Evolutionary conservation across 1,140 invertebrate genomes (phyloP), one percentile per base, ranked within the genome.

Genomic region (Eulimnadia texana): DNA sequence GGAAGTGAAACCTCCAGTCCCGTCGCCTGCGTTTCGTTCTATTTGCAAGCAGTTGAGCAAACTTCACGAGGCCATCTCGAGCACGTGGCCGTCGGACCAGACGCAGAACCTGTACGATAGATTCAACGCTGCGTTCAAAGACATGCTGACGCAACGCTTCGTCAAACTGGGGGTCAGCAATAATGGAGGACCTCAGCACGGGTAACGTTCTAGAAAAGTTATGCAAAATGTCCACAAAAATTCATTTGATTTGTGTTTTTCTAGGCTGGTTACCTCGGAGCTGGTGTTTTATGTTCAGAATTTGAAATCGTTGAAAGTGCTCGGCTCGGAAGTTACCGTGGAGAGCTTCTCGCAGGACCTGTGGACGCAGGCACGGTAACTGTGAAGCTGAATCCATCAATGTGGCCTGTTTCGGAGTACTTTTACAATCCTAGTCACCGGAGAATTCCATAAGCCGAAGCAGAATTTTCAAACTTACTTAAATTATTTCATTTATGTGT

Each of bases 171-270:
- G 91, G 70, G 90, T 98, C 64, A 82, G 85, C 23, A 94, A 93
- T 67, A 91, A 98, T 75, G 93, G 93, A 50, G 92, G 93, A 29
- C 93, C 94, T 0, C 89, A 95, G 70, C 93, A 98, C 72, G 93
- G 93, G 82, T 83, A 72, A 75, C 72, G 70, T 64, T 47, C 42
- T 58, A 22, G 22, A n/a, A 23, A 42, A 60, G 42, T 33, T 42
- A 19, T 50, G 60, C 19, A 25, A 20, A 60, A 19, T 47, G 42
- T 59, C 33, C 20, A 50, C 2, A 58, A 22, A 20, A 33, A n/a
- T 6, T 51, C 57, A 24, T 50, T 61, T 66, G 56, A 58, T 63
- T 66, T 66, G 66, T 63, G 63, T 56, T 61, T 64, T 72, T 78
- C 56, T 70, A 83, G 82, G 53, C 82, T 96, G 65, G 93, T 97